Evolutionary conservation across 1,140 invertebrate species (phyloP).

Genomic region (Drosophila lacteicornis): DNA sequence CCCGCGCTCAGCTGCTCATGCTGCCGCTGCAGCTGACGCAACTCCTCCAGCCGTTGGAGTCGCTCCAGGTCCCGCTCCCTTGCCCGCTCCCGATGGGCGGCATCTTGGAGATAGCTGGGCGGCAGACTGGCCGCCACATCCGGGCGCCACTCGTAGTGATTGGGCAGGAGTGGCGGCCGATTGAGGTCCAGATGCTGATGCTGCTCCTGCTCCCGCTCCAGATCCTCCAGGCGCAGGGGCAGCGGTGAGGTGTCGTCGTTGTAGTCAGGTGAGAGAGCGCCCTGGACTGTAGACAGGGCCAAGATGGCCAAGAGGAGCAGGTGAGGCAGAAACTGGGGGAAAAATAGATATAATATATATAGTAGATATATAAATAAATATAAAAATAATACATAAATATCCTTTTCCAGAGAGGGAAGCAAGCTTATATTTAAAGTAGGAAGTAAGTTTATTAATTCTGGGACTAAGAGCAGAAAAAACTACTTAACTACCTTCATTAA

Average conservation of each 20-base stretch:
- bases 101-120: constrained; percentile 63
- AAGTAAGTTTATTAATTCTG: too few species aligned
- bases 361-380: too few species aligned
- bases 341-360: not conserved
- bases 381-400: too few species aligned
- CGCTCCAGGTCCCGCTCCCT: constrained; percentile 35
- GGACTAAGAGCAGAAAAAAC: too few species aligned
- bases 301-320: constrained; percentile 32
- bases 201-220: constrained; percentile 60
- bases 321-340: constrained; percentile 6
- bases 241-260: constrained; percentile 52
- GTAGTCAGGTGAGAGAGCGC: constrained; percentile 37
- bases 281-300: constrained; percentile 16
- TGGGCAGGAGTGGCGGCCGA: constrained; percentile 61
- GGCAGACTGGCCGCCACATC: constrained; percentile 64
- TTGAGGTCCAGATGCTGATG: constrained; percentile 52
- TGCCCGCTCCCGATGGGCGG: constrained; percentile 49
- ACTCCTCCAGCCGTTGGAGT: constrained; percentile 37
- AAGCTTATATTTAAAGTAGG: too few species aligned
- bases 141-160: constrained; percentile 66
- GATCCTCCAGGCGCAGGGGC: constrained; percentile 62
- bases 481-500: too few species aligned
- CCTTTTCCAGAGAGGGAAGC: too few species aligned
- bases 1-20: constrained; percentile 68
- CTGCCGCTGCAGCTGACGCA: constrained; percentile 56